Evolutionary conservation across 2,113 vertebrate species (phyloP).

Genomic region (Lampris incognitus): DNA sequence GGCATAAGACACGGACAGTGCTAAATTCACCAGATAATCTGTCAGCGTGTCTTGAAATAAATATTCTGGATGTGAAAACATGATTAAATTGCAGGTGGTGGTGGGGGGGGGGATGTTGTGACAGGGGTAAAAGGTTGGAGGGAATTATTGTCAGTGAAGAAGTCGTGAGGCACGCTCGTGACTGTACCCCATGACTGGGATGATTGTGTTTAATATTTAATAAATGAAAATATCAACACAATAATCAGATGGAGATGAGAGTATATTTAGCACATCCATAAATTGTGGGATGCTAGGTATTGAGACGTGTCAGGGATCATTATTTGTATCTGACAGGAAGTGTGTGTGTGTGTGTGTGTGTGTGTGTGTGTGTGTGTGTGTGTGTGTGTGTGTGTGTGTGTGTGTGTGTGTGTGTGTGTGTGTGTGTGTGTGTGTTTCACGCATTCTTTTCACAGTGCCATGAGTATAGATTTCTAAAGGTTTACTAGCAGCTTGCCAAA

Average conservation of each 20-base stretch:
- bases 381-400: not conserved
- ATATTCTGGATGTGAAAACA: constrained; percentile 68
- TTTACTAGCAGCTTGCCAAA: constrained; percentile 41
- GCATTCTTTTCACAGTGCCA: constrained; percentile 14
- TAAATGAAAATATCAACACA: not conserved
- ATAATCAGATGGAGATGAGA: too few species aligned
- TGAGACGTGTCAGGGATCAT: too few species aligned
- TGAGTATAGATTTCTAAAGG: constrained; percentile 20
- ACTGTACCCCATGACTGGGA: too few species aligned
- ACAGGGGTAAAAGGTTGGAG: not conserved
- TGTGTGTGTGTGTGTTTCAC: not conserved
- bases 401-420: not conserved
- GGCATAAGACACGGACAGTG: constrained; percentile 70
- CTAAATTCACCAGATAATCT: constrained; percentile 77
- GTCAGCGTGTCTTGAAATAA: constrained; percentile 47
- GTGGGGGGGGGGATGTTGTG: not conserved
- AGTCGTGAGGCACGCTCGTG: too few species aligned
- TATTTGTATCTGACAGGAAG: too few species aligned
- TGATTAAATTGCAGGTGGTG: constrained; percentile 35
- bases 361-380: not conserved
- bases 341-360: not conserved
- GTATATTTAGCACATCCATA: too few species aligned
- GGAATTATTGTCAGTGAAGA: too few species aligned
- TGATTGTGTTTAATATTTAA: not conserved
- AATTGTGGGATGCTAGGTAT: too few species aligned